phyloP scores from a whole-genome alignment of 1,140 invertebrate species.

The Caenorhabditis latens region DNA sequence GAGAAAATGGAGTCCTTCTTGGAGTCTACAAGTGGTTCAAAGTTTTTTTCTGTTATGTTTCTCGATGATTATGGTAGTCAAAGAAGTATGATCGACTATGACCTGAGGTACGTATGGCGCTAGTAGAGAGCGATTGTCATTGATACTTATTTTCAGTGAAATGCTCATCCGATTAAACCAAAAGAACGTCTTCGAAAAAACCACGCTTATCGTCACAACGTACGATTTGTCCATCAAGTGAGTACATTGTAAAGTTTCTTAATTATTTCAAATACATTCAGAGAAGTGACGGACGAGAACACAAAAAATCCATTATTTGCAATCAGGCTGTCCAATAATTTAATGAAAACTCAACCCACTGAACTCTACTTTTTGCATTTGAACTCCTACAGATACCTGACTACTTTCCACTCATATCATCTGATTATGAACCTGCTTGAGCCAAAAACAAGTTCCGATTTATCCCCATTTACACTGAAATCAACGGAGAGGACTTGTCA shows the following conservation, averaged over 20 bases:
- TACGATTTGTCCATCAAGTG: constrained; percentile 12
- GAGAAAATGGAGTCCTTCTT: constrained; percentile 11
- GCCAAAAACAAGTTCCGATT: not conserved
- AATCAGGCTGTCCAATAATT: not conserved
- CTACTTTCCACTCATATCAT: constrained; percentile 2
- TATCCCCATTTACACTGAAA: not conserved
- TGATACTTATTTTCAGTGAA: not conserved
- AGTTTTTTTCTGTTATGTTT: not conserved
- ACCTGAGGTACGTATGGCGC: not conserved
- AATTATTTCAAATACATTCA: not conserved
- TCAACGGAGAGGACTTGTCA: not conserved
- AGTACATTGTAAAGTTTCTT: not conserved
- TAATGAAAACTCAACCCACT: not conserved
- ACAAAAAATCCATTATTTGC: constrained; percentile 25
- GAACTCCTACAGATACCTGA: constrained; percentile 3
- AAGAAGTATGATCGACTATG: constrained; percentile 22
- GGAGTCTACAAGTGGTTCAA: not conserved
- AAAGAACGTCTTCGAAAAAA: constrained; percentile 11
- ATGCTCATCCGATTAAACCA: not conserved
- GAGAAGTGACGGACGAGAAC: not conserved
- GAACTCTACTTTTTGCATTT: not conserved
- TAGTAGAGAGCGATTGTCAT: not conserved
- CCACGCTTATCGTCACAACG: not conserved
- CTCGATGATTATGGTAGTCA: constrained; percentile 17
- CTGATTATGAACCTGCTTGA: constrained; percentile 17